These are phyloP conservation scores for Spea hammondii DNA, from an alignment of 2,797 vertebrate species.

Conservation along the genomic window DNA sequence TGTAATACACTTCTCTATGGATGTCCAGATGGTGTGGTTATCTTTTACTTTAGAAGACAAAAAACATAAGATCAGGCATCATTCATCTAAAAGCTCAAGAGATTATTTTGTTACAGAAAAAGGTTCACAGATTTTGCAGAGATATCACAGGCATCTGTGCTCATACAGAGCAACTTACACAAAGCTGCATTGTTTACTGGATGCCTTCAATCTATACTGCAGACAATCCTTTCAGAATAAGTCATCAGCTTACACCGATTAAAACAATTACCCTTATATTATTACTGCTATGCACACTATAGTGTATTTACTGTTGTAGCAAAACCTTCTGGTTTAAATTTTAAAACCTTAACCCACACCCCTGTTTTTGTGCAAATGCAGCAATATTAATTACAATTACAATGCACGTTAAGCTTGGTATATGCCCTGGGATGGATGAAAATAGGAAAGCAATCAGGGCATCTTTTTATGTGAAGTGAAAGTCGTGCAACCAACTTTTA, in stretches of 20 bases:
- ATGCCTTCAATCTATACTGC: neutral
- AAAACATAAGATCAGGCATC: slow-evolving; percentile 20
- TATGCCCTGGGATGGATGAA: no score
- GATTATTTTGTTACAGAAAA: slow-evolving; percentile 49
- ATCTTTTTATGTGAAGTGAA: no score
- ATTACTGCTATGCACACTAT: neutral
- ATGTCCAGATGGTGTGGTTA: neutral
- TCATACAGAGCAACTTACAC: slow-evolving; percentile 8
- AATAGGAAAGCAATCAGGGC: no score
- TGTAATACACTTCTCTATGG: slow-evolving; percentile 50
- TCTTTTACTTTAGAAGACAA: neutral
- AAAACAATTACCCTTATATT: neutral
- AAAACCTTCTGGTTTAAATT: no score
- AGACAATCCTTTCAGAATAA: neutral
- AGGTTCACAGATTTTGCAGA: slow-evolving; percentile 44
- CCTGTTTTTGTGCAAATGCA: no score
- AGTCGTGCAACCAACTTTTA: no score
- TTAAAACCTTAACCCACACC: no score
- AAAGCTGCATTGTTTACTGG: neutral
- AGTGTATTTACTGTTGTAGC: no score
- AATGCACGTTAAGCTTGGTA: no score
- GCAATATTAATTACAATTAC: no score
- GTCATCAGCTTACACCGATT: neutral
- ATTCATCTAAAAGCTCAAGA: slow-evolving; percentile 40
- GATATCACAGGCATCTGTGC: slow-evolving; percentile 41